Evolutionary conservation across 2,888 invertebrate species (phyloP).

Genomic region (Neoaliturus tenellus): DNA sequence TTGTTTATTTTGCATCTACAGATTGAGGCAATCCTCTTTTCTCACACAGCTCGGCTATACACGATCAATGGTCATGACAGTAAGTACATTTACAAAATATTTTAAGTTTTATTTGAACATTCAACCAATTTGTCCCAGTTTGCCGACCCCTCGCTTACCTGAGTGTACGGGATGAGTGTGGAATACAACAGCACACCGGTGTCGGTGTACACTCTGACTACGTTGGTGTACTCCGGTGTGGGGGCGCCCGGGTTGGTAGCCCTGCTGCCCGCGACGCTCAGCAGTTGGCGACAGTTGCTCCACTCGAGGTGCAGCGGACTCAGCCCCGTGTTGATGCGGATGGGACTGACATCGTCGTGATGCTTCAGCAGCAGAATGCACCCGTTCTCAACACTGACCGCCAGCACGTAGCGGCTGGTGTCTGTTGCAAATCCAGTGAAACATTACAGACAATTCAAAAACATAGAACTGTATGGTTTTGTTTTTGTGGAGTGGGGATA

Average conservation of each 20-base stretch:
- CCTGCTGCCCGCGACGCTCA: slow-evolving; percentile 90
- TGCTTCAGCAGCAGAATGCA: slow-evolving; percentile 91
- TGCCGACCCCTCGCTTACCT: slow-evolving; percentile 75
- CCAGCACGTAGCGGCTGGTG: slow-evolving; percentile 85
- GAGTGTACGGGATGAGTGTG: slow-evolving; percentile 85
- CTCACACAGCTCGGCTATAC: too few species aligned
- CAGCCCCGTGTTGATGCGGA: slow-evolving; percentile 88
- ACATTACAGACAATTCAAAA: too few species aligned
- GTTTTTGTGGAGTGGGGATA: too few species aligned
- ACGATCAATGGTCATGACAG: too few species aligned
- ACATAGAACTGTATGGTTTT: too few species aligned
- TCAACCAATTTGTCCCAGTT: too few species aligned
- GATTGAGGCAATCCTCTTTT: too few species aligned
- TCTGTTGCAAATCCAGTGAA: slow-evolving; percentile 73
- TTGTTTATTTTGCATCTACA: too few species aligned
- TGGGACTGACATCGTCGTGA: slow-evolving; percentile 95
- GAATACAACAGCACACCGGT: slow-evolving; percentile 89
- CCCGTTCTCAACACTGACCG: slow-evolving; percentile 93
- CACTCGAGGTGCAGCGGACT: slow-evolving; percentile 94
- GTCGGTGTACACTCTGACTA: slow-evolving; percentile 94
- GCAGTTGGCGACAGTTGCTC: slow-evolving; percentile 95
- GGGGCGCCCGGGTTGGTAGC: slow-evolving; percentile 71
- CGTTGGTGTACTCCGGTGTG: slow-evolving; percentile 80
- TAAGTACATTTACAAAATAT: too few species aligned
- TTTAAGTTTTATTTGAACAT: too few species aligned